Evolutionary conservation across 37 sponge, comb jelly and placozoan genomes (phyloP), one percentile per base, ranked within the genome.

Genomic region (Cliona cf. orientalis): DNA sequence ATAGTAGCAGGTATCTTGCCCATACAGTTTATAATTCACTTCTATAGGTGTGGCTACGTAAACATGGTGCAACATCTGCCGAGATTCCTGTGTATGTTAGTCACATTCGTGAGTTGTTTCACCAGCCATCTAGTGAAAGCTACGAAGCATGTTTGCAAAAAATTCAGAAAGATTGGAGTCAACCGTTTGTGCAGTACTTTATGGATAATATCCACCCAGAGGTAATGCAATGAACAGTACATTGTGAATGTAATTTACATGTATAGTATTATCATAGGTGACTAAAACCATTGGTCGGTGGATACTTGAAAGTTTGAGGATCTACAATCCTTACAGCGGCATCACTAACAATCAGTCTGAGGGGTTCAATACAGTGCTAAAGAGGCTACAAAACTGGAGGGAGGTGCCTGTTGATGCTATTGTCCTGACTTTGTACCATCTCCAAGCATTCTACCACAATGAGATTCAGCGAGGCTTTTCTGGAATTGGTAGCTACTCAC

Each of bases 281-380:
- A 33, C 58, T 22, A 4, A 6, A 32, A 34, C 31, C 49, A 2
- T 82, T 49, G 83, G 83, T 28, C 1, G 71, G 1, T 82, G 74
- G 74, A 43, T 71, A 7, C 32, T 86, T 14, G 87, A 86, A 43
- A 12, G 43, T 2, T 57, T 79, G 2, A 21, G 57, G 5, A 19
- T 74, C 23, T 87, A 87, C 40, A 79, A 81, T 35, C 70, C 80
- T 37, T 87, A 75, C 74, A 87, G 80, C 55, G 90, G 90, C 7
- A 73, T 84, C 25, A 72, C 73, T 12, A 90, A 31, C 39, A 90
- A 90, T 62, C 90, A 90, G 58, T 66, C 72, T 19, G 90, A 90
- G 56, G 58, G 80, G 29, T 79, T 90, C 34, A 90, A 90, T 72
- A 11, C 41, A 66, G 59, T 78, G 66, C 53, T 57, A 35, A 57